Evolutionary conservation across 2,888 invertebrate genomes (phyloP), one percentile per base, ranked within the genome.

Genomic region (Theodoxus fluviatilis): DNA sequence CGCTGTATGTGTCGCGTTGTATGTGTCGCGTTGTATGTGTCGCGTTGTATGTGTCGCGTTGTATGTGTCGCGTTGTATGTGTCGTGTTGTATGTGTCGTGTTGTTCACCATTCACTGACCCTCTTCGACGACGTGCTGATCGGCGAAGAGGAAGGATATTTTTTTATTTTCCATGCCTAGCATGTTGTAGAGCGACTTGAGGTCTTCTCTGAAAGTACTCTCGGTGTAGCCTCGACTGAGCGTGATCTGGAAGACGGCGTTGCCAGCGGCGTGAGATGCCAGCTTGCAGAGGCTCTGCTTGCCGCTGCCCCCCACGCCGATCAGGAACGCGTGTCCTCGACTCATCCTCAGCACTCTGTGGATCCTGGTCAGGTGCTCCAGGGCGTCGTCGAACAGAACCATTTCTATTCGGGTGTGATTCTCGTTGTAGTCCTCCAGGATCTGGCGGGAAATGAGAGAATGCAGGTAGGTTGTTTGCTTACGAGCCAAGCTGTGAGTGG

Each of bases 291-390:
- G 77, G 59, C 92, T 92, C 80, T 93, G 92, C 87, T 95, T 95
- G n/a, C 96, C 96, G 78, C 93, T 92, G n/a, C 96, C 95, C 2
- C 94, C 94, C 2, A 94, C 93, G 1, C 96, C 96, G 15, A 95
- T 92, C 31, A 95, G 88, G 87, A 96, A 89, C 1, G 92, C 91
- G 84, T 96, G 94, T 0, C 94, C 95, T 73, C 92, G 88, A 82
- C 92, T 90, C 91, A 94, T 92, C 74, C 95, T 90, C 72, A 96
- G 88, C 0, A 92, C 92, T n/a, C 96, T 91, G 78, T 95, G 95
- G 18, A 94, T 90, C 57, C 95, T 90, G 0, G 94, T 95, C 80
- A 95, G 84, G 85, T 96, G 95, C 82, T 96, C 95, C 65, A 96
- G 87, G 59, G 94, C 95, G 83, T 95, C 94, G 82, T 96, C 93